These are phyloP conservation scores for Lerema accius DNA, from an alignment of 1,140 invertebrate species.

Conservation along the genomic window DNA sequence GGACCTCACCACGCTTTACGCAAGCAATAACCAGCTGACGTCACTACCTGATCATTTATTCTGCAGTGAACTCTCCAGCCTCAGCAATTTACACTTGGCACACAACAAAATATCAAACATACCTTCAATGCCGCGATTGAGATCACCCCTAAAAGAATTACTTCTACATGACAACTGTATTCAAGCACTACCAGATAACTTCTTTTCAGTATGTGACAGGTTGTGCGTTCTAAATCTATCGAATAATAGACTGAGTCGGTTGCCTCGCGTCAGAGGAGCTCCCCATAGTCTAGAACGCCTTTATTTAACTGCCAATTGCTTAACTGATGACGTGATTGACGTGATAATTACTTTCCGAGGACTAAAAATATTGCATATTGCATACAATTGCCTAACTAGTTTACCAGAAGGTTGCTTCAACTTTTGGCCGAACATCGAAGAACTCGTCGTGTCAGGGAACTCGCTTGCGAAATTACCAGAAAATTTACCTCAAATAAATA, in stretches of 20 bases:
- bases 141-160: conserved; percentile 87
- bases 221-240: conserved; percentile 89
- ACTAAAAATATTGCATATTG: conserved; percentile 88
- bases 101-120: conserved; percentile 90
- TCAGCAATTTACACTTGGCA: conserved; percentile 88
- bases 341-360: conserved; percentile 86
- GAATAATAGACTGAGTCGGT: conserved; percentile 88
- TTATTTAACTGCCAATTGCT: conserved; percentile 90
- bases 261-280: conserved; percentile 84
- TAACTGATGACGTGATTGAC: conserved; percentile 88
- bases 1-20: conserved; percentile 88
- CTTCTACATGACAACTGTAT: conserved; percentile 91
- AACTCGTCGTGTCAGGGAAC: conserved; percentile 92
- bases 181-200: conserved; percentile 87
- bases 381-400: conserved; percentile 89
- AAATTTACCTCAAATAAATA: conserved; percentile 87
- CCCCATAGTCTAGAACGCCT: conserved; percentile 87
- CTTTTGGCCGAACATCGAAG: conserved; percentile 90
- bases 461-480: conserved; percentile 90
- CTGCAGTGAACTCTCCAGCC: conserved; percentile 86
- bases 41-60: conserved; percentile 88
- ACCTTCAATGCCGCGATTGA: conserved; percentile 86
- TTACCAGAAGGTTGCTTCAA: conserved; percentile 89
- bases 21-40: conserved; percentile 88
- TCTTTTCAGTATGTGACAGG: conserved; percentile 88